These are phyloP conservation scores for Lordiphosa collinella DNA, from an alignment of 1,140 invertebrate species.

Conservation along the genomic window DNA sequence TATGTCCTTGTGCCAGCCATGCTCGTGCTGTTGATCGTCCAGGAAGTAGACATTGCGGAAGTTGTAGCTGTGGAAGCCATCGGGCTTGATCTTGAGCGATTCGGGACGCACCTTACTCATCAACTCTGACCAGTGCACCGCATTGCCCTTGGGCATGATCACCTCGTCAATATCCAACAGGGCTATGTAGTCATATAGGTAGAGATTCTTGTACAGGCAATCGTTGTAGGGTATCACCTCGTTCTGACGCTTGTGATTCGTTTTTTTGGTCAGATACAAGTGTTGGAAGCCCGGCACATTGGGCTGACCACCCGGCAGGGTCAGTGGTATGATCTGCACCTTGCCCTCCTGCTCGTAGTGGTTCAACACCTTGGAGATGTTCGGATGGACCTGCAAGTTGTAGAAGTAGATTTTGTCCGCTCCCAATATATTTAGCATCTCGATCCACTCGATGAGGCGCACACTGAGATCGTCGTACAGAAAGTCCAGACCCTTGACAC, in stretches of 20 bases:
- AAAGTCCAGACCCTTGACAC: conserved; percentile 96
- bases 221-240: conserved; percentile 98
- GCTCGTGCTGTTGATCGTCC: conserved; percentile 92
- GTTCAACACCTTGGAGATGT: conserved; percentile 92
- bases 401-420: conserved; percentile 97
- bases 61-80: conserved; percentile 90
- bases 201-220: conserved; percentile 96
- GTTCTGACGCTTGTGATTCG: conserved; percentile 95
- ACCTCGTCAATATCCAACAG: conserved; percentile 96
- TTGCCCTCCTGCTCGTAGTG: conserved; percentile 89
- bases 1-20: conserved; percentile 90
- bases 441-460: conserved; percentile 96
- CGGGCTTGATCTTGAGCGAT: conserved; percentile 85
- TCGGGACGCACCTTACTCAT: conserved; percentile 88
- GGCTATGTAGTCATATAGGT: conserved; percentile 93
- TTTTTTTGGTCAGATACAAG: conserved; percentile 92
- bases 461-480: conserved; percentile 94
- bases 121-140: conserved; percentile 87
- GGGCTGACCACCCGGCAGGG: conserved; percentile 93
- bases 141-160: conserved; percentile 92
- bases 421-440: conserved; percentile 90
- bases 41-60: conserved; percentile 97
- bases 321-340: conserved; percentile 91
- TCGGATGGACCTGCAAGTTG: conserved; percentile 93
- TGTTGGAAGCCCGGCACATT: conserved; percentile 93